phyloP scores from a whole-genome alignment of 2,797 vertebrate species.

The Eidolon dupreanum region DNA sequence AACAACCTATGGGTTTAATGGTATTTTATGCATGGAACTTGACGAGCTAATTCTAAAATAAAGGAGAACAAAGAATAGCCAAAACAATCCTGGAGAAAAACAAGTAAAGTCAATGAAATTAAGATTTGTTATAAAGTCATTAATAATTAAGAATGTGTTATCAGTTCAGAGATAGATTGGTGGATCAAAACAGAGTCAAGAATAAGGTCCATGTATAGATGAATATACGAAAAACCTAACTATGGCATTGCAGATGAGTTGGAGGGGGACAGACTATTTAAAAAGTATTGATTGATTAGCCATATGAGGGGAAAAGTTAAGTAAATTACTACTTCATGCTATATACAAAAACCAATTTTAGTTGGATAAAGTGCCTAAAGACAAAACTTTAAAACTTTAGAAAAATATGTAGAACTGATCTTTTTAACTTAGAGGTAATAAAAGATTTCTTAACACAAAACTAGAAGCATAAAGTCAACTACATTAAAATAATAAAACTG shows the following conservation, averaged over 20 bases:
- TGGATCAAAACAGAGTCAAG: background rate
- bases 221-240: background rate
- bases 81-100: background rate
- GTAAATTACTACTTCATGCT: background rate
- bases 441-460: conserved; percentile 24
- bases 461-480: conserved; percentile 14
- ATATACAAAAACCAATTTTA: background rate
- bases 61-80: background rate
- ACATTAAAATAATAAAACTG: conserved; percentile 17
- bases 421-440: background rate
- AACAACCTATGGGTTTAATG: background rate
- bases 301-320: background rate
- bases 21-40: background rate
- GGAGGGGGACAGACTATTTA: background rate
- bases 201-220: background rate
- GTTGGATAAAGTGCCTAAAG: background rate
- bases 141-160: background rate
- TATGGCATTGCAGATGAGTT: background rate
- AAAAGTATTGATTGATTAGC: background rate
- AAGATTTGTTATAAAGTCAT: conserved; percentile 5
- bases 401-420: background rate
- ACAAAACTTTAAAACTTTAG: background rate
- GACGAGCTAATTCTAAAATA: background rate
- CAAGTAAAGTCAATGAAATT: background rate
- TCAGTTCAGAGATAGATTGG: background rate